These are phyloP conservation scores for Pantherophis alleghaniensis DNA, from an alignment of 2,797 vertebrate species.

Conservation along the genomic window DNA sequence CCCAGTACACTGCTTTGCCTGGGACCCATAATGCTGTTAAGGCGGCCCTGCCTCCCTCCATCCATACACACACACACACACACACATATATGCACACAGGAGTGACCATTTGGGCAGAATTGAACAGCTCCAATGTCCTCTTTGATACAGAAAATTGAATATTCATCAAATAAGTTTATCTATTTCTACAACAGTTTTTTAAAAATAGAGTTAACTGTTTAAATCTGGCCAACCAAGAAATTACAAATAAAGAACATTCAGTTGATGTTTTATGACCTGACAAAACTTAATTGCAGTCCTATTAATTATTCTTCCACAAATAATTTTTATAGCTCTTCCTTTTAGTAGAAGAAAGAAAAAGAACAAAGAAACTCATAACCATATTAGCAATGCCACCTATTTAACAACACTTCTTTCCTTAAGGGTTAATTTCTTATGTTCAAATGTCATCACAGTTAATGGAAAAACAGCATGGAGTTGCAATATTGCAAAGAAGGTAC, in stretches of 20 bases:
- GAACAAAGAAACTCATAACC: neutral
- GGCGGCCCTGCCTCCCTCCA: neutral
- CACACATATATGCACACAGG: neutral
- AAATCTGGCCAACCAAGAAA: neutral
- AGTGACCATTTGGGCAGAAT: neutral
- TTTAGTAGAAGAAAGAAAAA: neutral
- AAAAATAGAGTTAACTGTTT: neutral
- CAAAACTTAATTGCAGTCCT: neutral
- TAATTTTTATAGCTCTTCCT: neutral
- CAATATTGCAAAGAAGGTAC: neutral
- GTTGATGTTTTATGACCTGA: neutral
- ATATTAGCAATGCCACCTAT: neutral
- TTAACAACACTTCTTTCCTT: neutral
- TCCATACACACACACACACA: neutral
- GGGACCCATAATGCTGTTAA: too few relatives aligned
- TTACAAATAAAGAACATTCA: neutral
- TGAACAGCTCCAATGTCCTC: neutral
- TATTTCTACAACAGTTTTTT: neutral
- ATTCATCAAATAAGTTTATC: neutral
- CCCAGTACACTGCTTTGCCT: too few relatives aligned
- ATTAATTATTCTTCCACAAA: slow-evolving; percentile 8
- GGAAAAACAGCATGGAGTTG: neutral
- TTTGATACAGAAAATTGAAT: neutral
- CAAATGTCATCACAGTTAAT: slow-evolving; percentile 11
- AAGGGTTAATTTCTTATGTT: neutral